Conservation (phyloP, 37 sponge, comb jelly and placozoan species). For the Amphimedon queenslandica region DNA sequence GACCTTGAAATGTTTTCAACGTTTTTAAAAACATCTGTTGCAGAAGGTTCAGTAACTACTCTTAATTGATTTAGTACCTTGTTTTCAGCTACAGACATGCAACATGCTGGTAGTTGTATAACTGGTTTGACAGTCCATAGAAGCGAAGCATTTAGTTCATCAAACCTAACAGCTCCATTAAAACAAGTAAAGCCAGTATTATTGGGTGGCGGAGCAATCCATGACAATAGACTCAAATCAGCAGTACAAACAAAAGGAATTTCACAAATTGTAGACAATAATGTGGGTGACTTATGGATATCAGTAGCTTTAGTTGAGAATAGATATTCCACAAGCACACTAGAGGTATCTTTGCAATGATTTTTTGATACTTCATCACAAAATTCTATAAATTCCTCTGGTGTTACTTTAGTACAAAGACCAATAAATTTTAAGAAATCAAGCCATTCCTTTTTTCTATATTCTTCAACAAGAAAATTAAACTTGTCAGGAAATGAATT, state of each 20-base stretch:
- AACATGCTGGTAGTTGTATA: slow-evolving; percentile 1
- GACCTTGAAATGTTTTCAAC: background rate
- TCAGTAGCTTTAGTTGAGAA: background rate
- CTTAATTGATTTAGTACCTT: background rate
- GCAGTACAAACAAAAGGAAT: slow-evolving; percentile 21
- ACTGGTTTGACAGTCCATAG: slow-evolving; percentile 24
- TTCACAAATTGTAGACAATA: background rate
- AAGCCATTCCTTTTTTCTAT: slow-evolving; percentile 22
- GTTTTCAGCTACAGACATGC: no score
- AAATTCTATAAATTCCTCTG: slow-evolving; percentile 18
- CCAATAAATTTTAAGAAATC: slow-evolving; percentile 35
- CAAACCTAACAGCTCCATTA: background rate
- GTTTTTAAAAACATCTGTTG: background rate
- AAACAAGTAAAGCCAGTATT: slow-evolving; percentile 5
- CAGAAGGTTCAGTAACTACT: background rate
- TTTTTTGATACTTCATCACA: slow-evolving; percentile 10
- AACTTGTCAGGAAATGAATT: slow-evolving; percentile 13
- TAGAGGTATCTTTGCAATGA: background rate
- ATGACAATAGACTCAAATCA: background rate
- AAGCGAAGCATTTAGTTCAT: background rate
- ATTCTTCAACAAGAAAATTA: slow-evolving; percentile 14
- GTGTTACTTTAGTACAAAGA: slow-evolving; percentile 5
- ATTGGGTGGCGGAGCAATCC: slow-evolving; percentile 1
- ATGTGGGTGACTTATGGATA: background rate
- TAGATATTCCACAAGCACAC: slow-evolving; percentile 5